Conservation (phyloP, 2,888 invertebrate genomes). For the Nebria brevicollis region DNA sequence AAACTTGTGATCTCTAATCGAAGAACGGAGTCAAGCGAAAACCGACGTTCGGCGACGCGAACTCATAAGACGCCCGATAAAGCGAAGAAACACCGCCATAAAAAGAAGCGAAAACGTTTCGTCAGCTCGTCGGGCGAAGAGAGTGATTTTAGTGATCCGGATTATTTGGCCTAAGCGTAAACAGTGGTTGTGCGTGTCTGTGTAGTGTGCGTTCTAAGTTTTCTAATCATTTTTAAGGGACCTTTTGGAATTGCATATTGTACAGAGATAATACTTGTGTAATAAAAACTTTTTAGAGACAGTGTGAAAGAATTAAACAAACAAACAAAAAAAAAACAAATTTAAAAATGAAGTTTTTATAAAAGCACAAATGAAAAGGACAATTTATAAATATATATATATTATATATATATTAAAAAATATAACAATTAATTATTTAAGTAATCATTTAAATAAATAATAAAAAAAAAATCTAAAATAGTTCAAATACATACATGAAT, state of each 20-base stretch:
- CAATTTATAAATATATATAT: conserved; percentile 31
- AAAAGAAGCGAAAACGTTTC: conserved; percentile 68
- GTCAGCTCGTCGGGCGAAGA: conserved; percentile 69
- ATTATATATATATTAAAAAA: background rate
- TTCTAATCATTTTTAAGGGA: background rate
- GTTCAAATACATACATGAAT: conserved; percentile 37
- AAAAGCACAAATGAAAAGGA: conserved; percentile 45
- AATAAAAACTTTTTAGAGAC: background rate
- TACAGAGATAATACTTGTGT: conserved; percentile 33
- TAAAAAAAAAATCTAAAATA: conserved; percentile 22
- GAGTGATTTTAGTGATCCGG: conserved; percentile 73
- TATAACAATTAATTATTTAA: conserved; percentile 29
- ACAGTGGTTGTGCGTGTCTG: background rate
- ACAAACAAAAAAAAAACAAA: conserved; percentile 36
- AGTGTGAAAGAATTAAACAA: conserved; percentile 26
- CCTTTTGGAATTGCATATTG: conserved; percentile 29
- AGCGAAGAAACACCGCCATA: conserved; percentile 64
- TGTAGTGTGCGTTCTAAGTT: conserved; percentile 33
- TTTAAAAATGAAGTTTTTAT: conserved; percentile 40
- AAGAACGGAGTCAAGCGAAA: conserved; percentile 60
- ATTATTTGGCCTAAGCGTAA: conserved; percentile 60
- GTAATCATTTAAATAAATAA: conserved; percentile 44
- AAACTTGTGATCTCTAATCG: conserved; percentile 65
- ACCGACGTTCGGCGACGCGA: conserved; percentile 58
- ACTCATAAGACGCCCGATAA: conserved; percentile 61